Conservation (phyloP, 2,797 vertebrate genomes). For the Bovichtus variegatus region DNA sequence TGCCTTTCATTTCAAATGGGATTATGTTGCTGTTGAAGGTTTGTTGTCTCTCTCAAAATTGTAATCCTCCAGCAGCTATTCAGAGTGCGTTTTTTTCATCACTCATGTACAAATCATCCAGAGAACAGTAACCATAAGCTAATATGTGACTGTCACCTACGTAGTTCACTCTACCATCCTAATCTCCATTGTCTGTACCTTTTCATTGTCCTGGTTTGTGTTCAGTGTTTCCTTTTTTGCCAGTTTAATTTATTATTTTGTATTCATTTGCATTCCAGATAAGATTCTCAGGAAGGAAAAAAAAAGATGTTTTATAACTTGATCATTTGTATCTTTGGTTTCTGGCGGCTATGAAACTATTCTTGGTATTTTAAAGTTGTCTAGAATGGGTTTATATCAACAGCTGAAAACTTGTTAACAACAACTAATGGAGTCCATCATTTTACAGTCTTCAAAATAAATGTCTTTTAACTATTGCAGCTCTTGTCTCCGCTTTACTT, state of each 20-base stretch:
- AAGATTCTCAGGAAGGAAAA: constrained; percentile 94
- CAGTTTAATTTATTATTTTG: constrained; percentile 87
- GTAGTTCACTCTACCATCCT: constrained; percentile 55
- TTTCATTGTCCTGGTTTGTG: constrained; percentile 67
- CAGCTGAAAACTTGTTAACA: constrained; percentile 68
- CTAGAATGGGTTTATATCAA: constrained; percentile 56
- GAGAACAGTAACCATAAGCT: constrained; percentile 68
- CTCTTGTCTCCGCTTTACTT: constrained; percentile 38
- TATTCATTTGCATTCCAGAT: constrained; percentile 93
- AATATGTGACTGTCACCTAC: constrained; percentile 45
- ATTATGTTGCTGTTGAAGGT: constrained; percentile 24
- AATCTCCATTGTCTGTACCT: constrained; percentile 64
- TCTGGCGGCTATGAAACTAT: constrained; percentile 67
- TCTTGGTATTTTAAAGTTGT: constrained; percentile 47
- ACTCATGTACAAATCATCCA: constrained; percentile 41
- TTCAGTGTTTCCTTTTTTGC: constrained; percentile 78
- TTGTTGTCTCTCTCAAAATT: constrained; percentile 25
- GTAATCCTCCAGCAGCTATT: constrained; percentile 48
- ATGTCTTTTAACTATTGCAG: constrained; percentile 77
- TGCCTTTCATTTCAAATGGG: constrained; percentile 19
- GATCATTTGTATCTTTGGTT: constrained; percentile 62
- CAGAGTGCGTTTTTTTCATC: constrained; percentile 40
- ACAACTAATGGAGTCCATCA: constrained; percentile 62
- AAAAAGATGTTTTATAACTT: constrained; percentile 67
- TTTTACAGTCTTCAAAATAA: constrained; percentile 81